Base-by-base conservation (phyloP, 2,888 invertebrate species). In the Polydrusus cervinus region DNA sequence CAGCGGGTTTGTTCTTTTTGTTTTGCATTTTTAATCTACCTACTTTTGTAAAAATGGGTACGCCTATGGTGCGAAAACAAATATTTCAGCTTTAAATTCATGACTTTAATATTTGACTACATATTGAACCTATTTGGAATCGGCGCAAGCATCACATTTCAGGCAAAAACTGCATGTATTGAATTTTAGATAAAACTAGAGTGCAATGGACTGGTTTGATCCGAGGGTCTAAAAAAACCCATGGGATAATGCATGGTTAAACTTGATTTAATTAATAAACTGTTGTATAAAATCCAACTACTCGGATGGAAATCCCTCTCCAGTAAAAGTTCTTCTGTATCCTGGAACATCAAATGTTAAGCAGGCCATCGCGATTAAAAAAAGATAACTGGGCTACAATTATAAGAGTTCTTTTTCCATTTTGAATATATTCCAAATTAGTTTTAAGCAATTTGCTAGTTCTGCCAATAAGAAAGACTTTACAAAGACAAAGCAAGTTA, bases 141-240 rank as follows among this genome's bases (percentile, higher is more conserved):
- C n/a, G n/a, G n/a, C n/a, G n/a, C n/a, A n/a, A n/a, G n/a, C n/a
- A n/a, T n/a, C n/a, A n/a, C n/a, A n/a, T n/a, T n/a, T n/a, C n/a
- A n/a, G n/a, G n/a, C n/a, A n/a, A n/a, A n/a, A n/a, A n/a, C n/a
- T n/a, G n/a, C n/a, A n/a, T n/a, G n/a, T n/a, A n/a, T n/a, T n/a
- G n/a, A n/a, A n/a, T n/a, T n/a, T n/a, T n/a, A n/a, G n/a, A n/a
- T n/a, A n/a, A n/a, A n/a, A n/a, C n/a, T n/a, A n/a, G n/a, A n/a
- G n/a, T n/a, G n/a, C n/a, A n/a, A n/a, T n/a, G n/a, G n/a, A n/a
- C n/a, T n/a, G n/a, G 25, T 25, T 14, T 77, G 74, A 18, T 77
- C 74, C 9, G 76, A 74, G 7, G 74, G 57, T 67, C 64, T 78
- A 47, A 79, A 79, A 18, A 79, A 75, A 2, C 73, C 20, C 20